A percentile compares a stretch with the other conserved stretches of the same genome.
Evolutionary conservation across 1,140 invertebrate genomes (phyloP).

Genomic region (Galleria mellonella): DNA sequence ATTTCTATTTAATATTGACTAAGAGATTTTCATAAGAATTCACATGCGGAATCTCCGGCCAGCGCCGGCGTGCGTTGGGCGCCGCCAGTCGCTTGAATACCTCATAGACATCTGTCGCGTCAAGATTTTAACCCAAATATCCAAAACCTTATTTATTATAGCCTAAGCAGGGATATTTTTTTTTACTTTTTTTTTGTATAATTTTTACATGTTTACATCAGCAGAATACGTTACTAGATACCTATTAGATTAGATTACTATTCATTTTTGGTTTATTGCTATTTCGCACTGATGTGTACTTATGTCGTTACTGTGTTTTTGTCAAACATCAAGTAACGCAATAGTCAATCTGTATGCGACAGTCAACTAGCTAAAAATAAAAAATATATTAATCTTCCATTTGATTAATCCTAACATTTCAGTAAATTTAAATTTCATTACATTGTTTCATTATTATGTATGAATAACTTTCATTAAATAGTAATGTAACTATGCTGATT

Average conservation of each 20-base stretch:
- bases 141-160: slow-evolving; percentile 68
- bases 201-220: slow-evolving; percentile 69
- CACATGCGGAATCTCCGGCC: slow-evolving; percentile 51
- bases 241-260: slow-evolving; percentile 58
- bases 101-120: slow-evolving; percentile 51
- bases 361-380: slow-evolving; percentile 72
- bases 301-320: slow-evolving; percentile 19
- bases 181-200: slow-evolving; percentile 62
- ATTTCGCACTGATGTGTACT: slow-evolving; percentile 48
- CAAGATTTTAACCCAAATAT: slow-evolving; percentile 63
- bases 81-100: slow-evolving; percentile 29
- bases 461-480: slow-evolving; percentile 62
- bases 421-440: slow-evolving; percentile 56
- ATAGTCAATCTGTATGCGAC: slow-evolving; percentile 50
- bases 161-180: slow-evolving; percentile 71
- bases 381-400: slow-evolving; percentile 71
- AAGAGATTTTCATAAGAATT: slow-evolving; percentile 73
- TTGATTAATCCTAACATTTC: slow-evolving; percentile 60
- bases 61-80: slow-evolving; percentile 7
- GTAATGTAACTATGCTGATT: slow-evolving; percentile 65
- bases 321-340: slow-evolving; percentile 40
- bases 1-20: slow-evolving; percentile 72
- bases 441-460: slow-evolving; percentile 67
- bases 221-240: slow-evolving; percentile 68
- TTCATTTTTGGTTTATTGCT: slow-evolving; percentile 71